Conservation (phyloP, 2,113 vertebrate genomes). For the Xiphophorus maculatus region DNA sequence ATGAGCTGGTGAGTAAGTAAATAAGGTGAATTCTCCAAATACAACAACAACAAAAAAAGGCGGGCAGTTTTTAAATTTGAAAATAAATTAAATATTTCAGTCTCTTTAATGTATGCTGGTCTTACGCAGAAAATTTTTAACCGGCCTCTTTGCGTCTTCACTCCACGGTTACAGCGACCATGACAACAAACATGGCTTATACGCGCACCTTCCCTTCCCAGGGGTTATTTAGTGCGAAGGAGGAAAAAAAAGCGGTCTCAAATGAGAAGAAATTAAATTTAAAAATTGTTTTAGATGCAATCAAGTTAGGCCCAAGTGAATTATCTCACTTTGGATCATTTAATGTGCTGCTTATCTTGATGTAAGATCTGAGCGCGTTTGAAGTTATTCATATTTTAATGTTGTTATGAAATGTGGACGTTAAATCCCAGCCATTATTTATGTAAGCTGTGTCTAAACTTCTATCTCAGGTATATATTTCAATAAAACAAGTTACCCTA, state of each 20-base stretch:
- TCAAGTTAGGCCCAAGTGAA: slow-evolving; percentile 19
- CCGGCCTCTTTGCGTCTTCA: slow-evolving; percentile 63
- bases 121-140: slow-evolving; percentile 50
- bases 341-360: not conserved
- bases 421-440: not conserved
- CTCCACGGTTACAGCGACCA: slow-evolving; percentile 76
- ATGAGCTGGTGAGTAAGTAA: too few species aligned
- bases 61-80: too few species aligned
- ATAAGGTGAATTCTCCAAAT: too few species aligned
- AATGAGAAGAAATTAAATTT: slow-evolving; percentile 51
- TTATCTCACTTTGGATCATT: slow-evolving; percentile 20
- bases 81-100: too few species aligned
- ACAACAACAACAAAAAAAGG: too few species aligned
- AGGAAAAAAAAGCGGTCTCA: slow-evolving; percentile 35
- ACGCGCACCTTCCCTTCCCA: slow-evolving; percentile 48
- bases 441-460: not conserved
- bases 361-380: not conserved
- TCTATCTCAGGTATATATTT: not conserved
- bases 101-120: not conserved
- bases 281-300: slow-evolving; percentile 39
- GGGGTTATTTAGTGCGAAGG: slow-evolving; percentile 52
- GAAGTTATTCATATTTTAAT: not conserved
- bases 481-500: not conserved
- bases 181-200: slow-evolving; percentile 76
- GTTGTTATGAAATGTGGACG: not conserved